A percentile compares a stretch with the other conserved stretches of the same genome.
phyloP scores from a whole-genome alignment of 1,140 invertebrate species.

The Carposina sasakii region DNA sequence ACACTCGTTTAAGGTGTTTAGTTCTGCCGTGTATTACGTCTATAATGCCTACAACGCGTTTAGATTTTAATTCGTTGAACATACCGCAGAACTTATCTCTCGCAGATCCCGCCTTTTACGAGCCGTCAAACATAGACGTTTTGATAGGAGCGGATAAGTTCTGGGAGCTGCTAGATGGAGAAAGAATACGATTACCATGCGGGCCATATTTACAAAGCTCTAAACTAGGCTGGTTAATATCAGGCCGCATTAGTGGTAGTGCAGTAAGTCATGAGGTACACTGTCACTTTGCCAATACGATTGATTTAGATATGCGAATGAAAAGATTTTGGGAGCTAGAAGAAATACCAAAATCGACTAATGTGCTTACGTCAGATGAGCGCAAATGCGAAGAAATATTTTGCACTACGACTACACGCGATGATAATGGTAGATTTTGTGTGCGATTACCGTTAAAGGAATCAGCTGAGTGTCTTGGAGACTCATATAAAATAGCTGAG shows the following conservation, averaged over 20 bases:
- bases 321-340: conserved; percentile 10
- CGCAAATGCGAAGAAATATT: neutral
- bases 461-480: neutral
- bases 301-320: neutral
- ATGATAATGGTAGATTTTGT: conserved; percentile 4
- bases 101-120: neutral
- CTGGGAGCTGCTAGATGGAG: conserved; percentile 19
- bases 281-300: conserved; percentile 9
- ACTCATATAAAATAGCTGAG: too few relatives aligned
- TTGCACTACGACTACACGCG: neutral
- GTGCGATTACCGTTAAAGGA: conserved; percentile 2
- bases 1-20: neutral
- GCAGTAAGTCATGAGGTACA: neutral
- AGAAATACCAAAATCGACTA: neutral
- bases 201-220: conserved; percentile 25
- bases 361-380: neutral
- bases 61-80: neutral
- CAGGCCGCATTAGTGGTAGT: conserved; percentile 11
- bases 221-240: conserved; percentile 21
- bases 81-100: neutral
- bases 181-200: conserved; percentile 10
- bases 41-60: neutral
- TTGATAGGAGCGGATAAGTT: conserved; percentile 25
- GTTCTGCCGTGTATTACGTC: neutral
- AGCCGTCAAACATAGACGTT: conserved; percentile 11